Evolutionary conservation across 2,113 vertebrate genomes (phyloP).

Genomic region (Canis aureus): DNA sequence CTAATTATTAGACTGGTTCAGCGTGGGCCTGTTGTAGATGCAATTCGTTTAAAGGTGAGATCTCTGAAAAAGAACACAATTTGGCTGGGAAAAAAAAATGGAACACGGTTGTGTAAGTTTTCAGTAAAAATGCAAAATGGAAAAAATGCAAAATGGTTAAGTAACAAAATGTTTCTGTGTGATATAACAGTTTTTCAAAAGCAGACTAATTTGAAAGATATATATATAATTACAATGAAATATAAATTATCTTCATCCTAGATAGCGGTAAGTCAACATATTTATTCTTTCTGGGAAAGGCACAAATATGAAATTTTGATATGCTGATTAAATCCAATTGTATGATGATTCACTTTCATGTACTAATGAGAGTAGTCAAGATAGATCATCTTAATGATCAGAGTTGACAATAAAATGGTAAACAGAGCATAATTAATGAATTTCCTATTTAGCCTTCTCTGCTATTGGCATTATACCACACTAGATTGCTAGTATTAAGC

Average conservation of each 20-base stretch:
- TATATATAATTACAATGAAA: slow-evolving; percentile 41
- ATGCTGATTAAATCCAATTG: slow-evolving; percentile 20
- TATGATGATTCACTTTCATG: slow-evolving; percentile 17
- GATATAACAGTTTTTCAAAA: not conserved
- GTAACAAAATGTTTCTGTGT: slow-evolving; percentile 18
- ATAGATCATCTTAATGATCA: slow-evolving; percentile 55
- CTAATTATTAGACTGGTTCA: not conserved
- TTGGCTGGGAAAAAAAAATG: not conserved
- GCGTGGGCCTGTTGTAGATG: not conserved
- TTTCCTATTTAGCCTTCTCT: slow-evolving; percentile 34
- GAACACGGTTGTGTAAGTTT: not conserved
- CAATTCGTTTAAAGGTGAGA: not conserved
- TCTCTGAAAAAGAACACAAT: slow-evolving; percentile 2
- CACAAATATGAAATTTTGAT: slow-evolving; percentile 57
- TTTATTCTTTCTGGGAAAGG: slow-evolving; percentile 48
- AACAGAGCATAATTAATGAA: slow-evolving; percentile 72
- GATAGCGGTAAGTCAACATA: not conserved
- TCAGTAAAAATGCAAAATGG: not conserved
- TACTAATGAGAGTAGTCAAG: slow-evolving; percentile 46
- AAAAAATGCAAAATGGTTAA: not conserved
- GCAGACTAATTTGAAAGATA: slow-evolving; percentile 33
- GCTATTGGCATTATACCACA: slow-evolving; percentile 24
- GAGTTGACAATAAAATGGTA: slow-evolving; percentile 58
- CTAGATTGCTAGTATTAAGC: not conserved
- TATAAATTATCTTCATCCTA: slow-evolving; percentile 37